phyloP scores from a whole-genome alignment of 2,888 invertebrate species.

The Dasysyrphus albostriatus region DNA sequence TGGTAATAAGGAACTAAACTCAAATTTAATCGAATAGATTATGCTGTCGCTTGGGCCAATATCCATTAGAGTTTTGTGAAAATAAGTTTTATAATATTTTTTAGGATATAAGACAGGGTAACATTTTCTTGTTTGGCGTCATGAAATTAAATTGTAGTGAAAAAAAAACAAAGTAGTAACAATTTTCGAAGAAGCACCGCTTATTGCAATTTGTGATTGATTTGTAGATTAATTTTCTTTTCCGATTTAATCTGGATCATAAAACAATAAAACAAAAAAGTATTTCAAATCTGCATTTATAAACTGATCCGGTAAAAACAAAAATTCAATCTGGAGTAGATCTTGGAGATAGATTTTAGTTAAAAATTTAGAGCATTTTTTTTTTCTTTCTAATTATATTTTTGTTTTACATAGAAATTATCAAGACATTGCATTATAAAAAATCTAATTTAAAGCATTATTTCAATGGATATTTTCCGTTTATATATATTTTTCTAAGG shows the following conservation, averaged over 20 bases:
- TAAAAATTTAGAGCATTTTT: background rate
- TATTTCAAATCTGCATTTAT: background rate
- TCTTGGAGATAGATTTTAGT: background rate
- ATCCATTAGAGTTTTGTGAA: background rate
- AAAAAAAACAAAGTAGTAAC: background rate
- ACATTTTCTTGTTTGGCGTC: background rate
- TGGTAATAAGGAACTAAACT: constrained; percentile 61
- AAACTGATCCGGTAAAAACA: background rate
- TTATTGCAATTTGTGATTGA: background rate
- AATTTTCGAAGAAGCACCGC: background rate
- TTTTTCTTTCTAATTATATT: too few species aligned
- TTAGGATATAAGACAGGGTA: background rate
- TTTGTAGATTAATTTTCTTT: background rate
- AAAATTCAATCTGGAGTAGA: background rate
- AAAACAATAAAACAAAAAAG: too few species aligned
- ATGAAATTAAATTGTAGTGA: background rate
- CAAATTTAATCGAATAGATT: background rate
- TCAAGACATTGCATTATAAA: background rate
- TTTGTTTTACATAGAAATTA: background rate
- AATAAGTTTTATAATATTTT: background rate
- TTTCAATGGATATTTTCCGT: background rate
- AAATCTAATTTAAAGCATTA: background rate
- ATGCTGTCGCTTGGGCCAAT: background rate
- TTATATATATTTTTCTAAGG: background rate
- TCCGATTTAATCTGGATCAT: background rate